phyloP scores from a whole-genome alignment of 1,140 invertebrate genomes.

The Dendroctonus ponderosae region DNA sequence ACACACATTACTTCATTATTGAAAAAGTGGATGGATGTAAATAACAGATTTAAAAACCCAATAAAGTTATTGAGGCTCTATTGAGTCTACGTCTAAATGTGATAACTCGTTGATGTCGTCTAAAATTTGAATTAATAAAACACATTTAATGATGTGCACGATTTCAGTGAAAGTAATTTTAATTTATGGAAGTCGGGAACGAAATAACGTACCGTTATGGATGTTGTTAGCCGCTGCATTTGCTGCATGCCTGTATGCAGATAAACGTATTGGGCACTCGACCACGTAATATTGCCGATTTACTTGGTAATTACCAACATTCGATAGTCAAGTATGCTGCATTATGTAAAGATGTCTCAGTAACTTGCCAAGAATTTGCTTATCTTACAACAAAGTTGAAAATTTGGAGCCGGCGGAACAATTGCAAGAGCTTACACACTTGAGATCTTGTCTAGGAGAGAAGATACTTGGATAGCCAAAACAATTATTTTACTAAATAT shows the following conservation, averaged over 20 bases:
- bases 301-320: conserved; percentile 13
- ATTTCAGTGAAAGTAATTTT: conserved; percentile 32
- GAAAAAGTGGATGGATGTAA: too few species aligned
- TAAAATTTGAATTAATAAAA: conserved; percentile 34
- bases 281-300: conserved; percentile 11
- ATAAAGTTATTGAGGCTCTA: too few species aligned
- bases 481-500: too few species aligned
- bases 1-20: too few species aligned
- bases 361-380: too few species aligned
- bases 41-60: too few species aligned
- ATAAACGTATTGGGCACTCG: conserved; percentile 18
- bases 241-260: conserved; percentile 26
- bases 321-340: neutral
- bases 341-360: neutral
- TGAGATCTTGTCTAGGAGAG: too few species aligned
- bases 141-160: conserved; percentile 35
- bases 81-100: conserved; percentile 5
- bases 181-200: conserved; percentile 33
- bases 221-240: conserved; percentile 19
- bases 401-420: too few species aligned
- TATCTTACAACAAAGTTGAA: too few species aligned
- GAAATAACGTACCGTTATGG: conserved; percentile 32
- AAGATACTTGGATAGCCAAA: too few species aligned
- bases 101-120: conserved; percentile 12
- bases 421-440: too few species aligned